Evolutionary conservation across 2,888 invertebrate genomes (phyloP), one percentile per base, ranked within the genome.

Genomic region (Heliconius ismenius): DNA sequence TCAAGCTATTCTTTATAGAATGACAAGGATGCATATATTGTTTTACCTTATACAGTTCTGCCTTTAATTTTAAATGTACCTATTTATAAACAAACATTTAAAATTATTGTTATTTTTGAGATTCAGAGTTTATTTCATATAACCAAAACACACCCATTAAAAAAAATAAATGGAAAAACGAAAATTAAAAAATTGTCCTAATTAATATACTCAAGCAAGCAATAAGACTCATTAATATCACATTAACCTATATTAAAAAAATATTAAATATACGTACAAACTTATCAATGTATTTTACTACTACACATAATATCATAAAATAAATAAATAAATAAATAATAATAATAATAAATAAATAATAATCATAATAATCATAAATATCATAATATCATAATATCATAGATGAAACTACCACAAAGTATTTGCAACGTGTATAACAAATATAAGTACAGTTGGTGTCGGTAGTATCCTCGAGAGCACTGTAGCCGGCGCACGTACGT

Each of bases 401-500:
- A 24, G 7, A 39, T 39, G 13, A 18, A 67, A 24, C 24, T 39
- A 15, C 13, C 24, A 43, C 67, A 24, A 67, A 67, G 13, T 67
- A 39, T 39, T 15, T 24, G 15, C 67, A 18, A 39, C 39, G 39
- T 43, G 15, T 39, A 67, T 67, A 67, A n/a, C n/a, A n/a, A 67
- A 43, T 67, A 67, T 24, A 39, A 6, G 39, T 43, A 67, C n/a
- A 24, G 7, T 18, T 39, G 24, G 32, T 32, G 32, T 32, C 32
- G 7, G 39, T 67, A 92, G 92, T 92, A 83, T 83, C 79, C 79
- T 74, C 79, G 83, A 81, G 84, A 85, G 80, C 87, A 83, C 83
- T 83, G 84, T 79, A 82, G 87, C 82, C 86, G 82, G 76, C 78
- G 80, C 81, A 80, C 82, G 80, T 76, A 80, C 81, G 80, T 76